These are phyloP conservation scores for Crax fasciolata DNA, from an alignment of 2,797 vertebrate species.

Conservation along the genomic window DNA sequence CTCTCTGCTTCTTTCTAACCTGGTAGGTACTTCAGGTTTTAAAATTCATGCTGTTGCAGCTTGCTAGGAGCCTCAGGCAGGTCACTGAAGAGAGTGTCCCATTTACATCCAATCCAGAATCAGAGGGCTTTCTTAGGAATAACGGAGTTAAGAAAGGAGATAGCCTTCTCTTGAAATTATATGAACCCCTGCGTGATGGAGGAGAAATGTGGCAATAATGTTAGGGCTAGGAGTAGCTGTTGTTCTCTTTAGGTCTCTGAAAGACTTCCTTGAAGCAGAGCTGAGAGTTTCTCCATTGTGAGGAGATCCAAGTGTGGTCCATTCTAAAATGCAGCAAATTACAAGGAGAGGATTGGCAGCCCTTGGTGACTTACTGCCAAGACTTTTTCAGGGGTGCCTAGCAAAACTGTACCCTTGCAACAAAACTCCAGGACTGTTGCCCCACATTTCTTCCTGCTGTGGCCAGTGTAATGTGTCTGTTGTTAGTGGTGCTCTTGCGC, in stretches of 20 bases:
- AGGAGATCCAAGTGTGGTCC: background rate
- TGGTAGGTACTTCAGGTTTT: background rate
- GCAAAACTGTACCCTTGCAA: background rate
- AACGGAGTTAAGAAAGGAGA: background rate
- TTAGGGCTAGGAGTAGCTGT: background rate
- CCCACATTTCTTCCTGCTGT: background rate
- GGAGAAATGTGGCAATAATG: background rate
- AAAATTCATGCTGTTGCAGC: background rate
- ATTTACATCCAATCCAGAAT: background rate
- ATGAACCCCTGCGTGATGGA: background rate
- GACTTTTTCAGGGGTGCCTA: background rate
- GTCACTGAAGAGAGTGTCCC: background rate
- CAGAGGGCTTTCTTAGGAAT: background rate
- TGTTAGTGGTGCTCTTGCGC: background rate
- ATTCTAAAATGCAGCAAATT: background rate
- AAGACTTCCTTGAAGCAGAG: background rate
- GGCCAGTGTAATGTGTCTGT: accelerated
- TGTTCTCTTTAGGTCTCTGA: no score
- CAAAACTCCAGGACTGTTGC: background rate
- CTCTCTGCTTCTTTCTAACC: background rate
- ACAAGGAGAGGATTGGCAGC: background rate
- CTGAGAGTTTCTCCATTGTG: background rate
- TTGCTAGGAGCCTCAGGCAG: background rate
- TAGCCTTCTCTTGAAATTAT: background rate
- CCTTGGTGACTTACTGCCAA: background rate